Evolutionary conservation across 2,113 vertebrate species (phyloP).

Genomic region (Clarias gariepinus): DNA sequence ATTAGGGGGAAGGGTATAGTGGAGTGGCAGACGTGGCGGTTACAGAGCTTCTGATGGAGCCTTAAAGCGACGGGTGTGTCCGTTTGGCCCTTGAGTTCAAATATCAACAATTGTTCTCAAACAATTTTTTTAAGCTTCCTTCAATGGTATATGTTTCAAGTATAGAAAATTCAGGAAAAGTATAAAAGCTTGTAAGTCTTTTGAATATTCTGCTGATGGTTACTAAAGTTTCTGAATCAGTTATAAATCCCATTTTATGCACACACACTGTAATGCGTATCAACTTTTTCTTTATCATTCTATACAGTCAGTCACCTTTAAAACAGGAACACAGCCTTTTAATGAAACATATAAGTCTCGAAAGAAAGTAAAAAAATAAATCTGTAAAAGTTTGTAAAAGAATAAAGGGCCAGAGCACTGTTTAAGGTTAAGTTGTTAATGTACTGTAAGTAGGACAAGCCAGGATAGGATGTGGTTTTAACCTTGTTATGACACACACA

Average conservation of each 20-base stretch:
- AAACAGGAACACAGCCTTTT: neutral
- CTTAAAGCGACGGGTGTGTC: too few relatives aligned
- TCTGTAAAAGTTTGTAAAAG: neutral
- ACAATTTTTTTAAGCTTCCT: neutral
- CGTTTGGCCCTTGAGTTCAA: too few relatives aligned
- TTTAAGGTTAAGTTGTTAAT: neutral
- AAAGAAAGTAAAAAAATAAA: neutral
- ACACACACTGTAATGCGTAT: neutral
- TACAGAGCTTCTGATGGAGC: too few relatives aligned
- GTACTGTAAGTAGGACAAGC: neutral
- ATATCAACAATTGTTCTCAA: too few relatives aligned
- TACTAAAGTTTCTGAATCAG: neutral
- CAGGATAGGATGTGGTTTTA: neutral
- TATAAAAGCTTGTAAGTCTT: neutral
- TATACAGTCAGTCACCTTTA: constrained; percentile 3
- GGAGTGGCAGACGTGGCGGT: too few relatives aligned
- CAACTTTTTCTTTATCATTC: neutral
- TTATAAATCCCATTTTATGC: neutral
- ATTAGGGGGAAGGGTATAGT: too few relatives aligned
- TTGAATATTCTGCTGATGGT: neutral
- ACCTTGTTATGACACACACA: neutral
- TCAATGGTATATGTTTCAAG: neutral
- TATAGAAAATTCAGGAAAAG: neutral
- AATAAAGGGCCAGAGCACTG: neutral
- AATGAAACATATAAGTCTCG: neutral